A percentile compares a stretch with the other conserved stretches of the same genome.
Evolutionary conservation across 2,113 vertebrate species (phyloP).

Genomic region (Sebastes schlegelii): DNA sequence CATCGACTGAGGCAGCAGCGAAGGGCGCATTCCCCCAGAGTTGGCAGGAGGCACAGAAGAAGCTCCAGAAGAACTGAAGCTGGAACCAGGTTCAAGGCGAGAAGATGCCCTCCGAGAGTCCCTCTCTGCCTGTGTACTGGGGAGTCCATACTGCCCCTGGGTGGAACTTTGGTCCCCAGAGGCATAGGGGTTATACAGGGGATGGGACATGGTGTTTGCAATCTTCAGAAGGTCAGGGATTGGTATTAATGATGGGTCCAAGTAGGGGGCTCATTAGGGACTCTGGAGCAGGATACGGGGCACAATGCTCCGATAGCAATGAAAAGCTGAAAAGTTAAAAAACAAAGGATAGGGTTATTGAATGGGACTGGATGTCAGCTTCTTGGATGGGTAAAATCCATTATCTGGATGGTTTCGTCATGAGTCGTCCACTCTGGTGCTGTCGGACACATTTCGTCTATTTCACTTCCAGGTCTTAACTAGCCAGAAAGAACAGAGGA

Average conservation of each 20-base stretch:
- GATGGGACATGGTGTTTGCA: conserved; percentile 89
- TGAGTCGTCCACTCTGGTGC: conserved; percentile 3
- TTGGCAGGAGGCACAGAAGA: conserved; percentile 8
- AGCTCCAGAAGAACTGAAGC: conserved; percentile 23
- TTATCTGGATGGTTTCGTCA: neutral
- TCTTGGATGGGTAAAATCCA: conserved; percentile 28
- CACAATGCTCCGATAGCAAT: conserved; percentile 3
- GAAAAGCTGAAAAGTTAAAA: conserved; percentile 28
- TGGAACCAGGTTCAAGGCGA: conserved; percentile 56
- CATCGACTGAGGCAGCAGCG: conserved; percentile 64
- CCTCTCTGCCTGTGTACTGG: conserved; percentile 79
- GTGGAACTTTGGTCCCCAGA: conserved; percentile 81
- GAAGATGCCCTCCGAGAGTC: conserved; percentile 77
- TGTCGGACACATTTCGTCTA: neutral
- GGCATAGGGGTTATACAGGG: conserved; percentile 88
- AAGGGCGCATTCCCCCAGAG: conserved; percentile 11
- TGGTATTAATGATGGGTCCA: neutral
- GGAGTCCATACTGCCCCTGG: conserved; percentile 44
- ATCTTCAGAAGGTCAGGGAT: conserved; percentile 87
- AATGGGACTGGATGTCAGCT: conserved; percentile 25
- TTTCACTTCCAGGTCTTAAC: conserved; percentile 42
- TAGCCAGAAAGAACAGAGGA: conserved; percentile 37
- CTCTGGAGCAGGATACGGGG: conserved; percentile 87
- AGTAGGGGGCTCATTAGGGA: conserved; percentile 67
- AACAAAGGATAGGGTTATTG: conserved; percentile 81